A percentile compares a stretch with the other conserved stretches of the same genome.
These are phyloP conservation scores for Oreochromis tanganicae DNA, from an alignment of 2,113 vertebrate species.

Conservation along the genomic window DNA sequence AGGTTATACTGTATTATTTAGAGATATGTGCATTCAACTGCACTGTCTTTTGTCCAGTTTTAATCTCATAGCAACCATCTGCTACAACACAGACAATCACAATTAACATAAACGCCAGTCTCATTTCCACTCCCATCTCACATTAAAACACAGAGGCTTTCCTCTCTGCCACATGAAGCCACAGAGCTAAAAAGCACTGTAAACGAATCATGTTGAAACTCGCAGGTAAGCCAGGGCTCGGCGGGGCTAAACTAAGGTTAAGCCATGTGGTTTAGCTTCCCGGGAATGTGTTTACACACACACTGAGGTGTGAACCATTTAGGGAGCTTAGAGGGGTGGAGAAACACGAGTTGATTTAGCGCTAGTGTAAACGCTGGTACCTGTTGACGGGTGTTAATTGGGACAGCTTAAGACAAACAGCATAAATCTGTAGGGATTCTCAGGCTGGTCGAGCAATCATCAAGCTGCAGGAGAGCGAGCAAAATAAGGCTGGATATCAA, in stretches of 20 bases:
- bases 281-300: slow-evolving; percentile 62
- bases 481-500: background rate
- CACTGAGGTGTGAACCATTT: slow-evolving; percentile 64
- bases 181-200: slow-evolving; percentile 6
- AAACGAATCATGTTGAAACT: slow-evolving; percentile 47
- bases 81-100: background rate
- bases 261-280: slow-evolving; percentile 62
- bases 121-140: background rate
- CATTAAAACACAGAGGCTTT: background rate
- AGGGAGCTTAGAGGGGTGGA: slow-evolving; percentile 52
- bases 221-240: slow-evolving; percentile 48
- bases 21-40: fast-evolving
- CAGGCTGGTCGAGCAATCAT: background rate
- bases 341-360: slow-evolving; percentile 56
- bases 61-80: background rate
- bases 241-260: slow-evolving; percentile 56
- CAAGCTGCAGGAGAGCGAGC: background rate
- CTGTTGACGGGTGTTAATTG: slow-evolving; percentile 52
- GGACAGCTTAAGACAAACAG: slow-evolving; percentile 35
- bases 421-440: background rate
- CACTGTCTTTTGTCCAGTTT: background rate
- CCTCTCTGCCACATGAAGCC: slow-evolving; percentile 1
- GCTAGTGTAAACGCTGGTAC: slow-evolving; percentile 50
- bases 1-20: background rate
- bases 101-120: background rate